Conservation (phyloP, 2,113 vertebrate genomes). For the Phalacrocorax aristotelis region DNA sequence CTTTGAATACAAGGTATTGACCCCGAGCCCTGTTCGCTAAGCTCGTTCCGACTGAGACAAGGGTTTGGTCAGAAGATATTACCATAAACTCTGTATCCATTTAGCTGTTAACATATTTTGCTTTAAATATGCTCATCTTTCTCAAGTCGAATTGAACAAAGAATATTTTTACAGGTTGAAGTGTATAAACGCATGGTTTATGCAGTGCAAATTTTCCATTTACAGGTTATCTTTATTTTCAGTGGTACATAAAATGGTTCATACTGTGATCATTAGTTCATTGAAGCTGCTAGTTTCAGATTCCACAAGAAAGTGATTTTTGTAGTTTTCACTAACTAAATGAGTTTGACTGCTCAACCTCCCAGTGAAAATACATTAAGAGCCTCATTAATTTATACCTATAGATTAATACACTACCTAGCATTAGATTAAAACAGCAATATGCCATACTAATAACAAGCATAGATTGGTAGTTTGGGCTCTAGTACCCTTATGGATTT, state of each 20-base stretch:
- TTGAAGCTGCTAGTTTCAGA: constrained; percentile 75
- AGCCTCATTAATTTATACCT: constrained; percentile 80
- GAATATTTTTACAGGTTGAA: constrained; percentile 36
- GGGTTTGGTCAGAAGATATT: neutral
- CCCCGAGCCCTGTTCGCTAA: neutral
- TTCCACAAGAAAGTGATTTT: constrained; percentile 81
- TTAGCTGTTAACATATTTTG: neutral
- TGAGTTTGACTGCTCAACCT: constrained; percentile 79
- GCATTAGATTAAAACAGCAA: constrained; percentile 70
- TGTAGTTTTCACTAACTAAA: constrained; percentile 78
- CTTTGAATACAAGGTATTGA: neutral
- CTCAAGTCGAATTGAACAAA: constrained; percentile 20
- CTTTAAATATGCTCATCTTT: constrained; percentile 2
- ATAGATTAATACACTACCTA: constrained; percentile 67
- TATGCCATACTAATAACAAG: constrained; percentile 60
- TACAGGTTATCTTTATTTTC: constrained; percentile 74
- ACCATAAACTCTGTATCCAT: neutral
- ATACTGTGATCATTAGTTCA: constrained; percentile 75
- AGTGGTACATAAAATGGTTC: constrained; percentile 73
- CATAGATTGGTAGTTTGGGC: constrained; percentile 58
- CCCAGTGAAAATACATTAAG: constrained; percentile 80
- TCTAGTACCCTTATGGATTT: constrained; percentile 20
- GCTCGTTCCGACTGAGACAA: neutral
- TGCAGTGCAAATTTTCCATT: constrained; percentile 68
- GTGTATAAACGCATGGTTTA: constrained; percentile 62